These are phyloP conservation scores for Malurus elegans DNA, from an alignment of 2,113 vertebrate species.

Conservation along the genomic window DNA sequence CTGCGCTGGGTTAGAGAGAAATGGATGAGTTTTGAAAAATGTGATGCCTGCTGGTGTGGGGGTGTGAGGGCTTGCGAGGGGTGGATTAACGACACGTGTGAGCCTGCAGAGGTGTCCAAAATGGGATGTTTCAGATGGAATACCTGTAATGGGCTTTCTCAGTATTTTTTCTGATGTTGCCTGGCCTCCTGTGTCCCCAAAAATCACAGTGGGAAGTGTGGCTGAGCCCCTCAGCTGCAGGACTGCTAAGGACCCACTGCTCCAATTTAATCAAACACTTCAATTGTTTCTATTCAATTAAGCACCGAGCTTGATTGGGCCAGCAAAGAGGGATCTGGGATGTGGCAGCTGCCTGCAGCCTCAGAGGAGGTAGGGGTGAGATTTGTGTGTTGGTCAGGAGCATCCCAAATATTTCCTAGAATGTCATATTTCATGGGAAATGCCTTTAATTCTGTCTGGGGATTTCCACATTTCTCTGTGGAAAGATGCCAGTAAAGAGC, in stretches of 20 bases:
- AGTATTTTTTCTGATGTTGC: not conserved
- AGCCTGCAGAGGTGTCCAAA: not conserved
- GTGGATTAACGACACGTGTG: not conserved
- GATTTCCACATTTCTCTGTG: not conserved
- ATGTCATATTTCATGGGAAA: not conserved
- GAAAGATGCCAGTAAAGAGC: not conserved
- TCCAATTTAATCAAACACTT: not conserved
- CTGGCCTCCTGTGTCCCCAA: not conserved
- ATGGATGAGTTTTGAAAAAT: not conserved
- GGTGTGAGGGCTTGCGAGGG: not conserved
- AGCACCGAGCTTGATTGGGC: not conserved
- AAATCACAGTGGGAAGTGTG: not conserved
- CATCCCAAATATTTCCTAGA: not conserved
- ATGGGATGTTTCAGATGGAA: not conserved
- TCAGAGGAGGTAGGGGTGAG: not conserved
- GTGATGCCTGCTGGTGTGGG: slow-evolving; percentile 8
- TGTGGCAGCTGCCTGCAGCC: slow-evolving; percentile 1
- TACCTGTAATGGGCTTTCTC: not conserved
- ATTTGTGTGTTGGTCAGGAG: not conserved
- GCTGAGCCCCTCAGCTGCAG: not conserved
- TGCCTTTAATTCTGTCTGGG: not conserved
- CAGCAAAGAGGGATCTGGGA: not conserved
- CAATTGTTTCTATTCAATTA: not conserved
- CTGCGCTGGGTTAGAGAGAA: slow-evolving; percentile 32
- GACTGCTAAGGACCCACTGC: not conserved